phyloP scores from a whole-genome alignment of 2,888 invertebrate species.

The Xanthia icteritia region DNA sequence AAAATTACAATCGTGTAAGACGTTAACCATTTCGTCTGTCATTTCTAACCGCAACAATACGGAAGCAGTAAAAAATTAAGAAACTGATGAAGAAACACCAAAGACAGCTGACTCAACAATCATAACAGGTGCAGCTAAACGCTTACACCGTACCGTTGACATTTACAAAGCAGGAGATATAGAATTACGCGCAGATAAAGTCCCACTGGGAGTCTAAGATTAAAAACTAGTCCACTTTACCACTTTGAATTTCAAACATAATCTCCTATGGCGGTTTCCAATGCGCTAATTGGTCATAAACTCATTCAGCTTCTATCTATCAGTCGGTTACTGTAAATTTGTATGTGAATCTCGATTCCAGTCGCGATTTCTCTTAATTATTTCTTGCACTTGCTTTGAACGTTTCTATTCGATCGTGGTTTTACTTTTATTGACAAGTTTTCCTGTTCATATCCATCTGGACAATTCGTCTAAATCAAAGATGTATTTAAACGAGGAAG shows the following conservation, averaged over 20 bases:
- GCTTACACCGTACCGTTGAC: conserved; percentile 65
- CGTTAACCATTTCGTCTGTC: too few species aligned
- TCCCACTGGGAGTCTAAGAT: conserved; percentile 66
- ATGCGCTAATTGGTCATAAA: conserved; percentile 66
- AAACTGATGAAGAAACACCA: not conserved
- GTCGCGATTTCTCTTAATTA: conserved; percentile 53
- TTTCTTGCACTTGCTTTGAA: conserved; percentile 33
- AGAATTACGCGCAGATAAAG: conserved; percentile 65
- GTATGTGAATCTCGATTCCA: conserved; percentile 51
- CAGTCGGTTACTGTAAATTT: conserved; percentile 50
- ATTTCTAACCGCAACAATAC: not conserved
- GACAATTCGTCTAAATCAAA: not conserved
- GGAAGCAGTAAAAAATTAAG: not conserved
- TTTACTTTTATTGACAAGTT: conserved; percentile 18
- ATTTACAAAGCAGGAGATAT: conserved; percentile 69
- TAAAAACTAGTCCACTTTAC: conserved; percentile 75
- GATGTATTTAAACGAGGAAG: not conserved
- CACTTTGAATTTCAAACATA: conserved; percentile 60
- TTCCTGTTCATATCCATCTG: not conserved
- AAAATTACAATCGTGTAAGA: not conserved
- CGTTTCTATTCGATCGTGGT: conserved; percentile 27
- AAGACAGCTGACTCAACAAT: conserved; percentile 16
- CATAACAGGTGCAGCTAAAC: conserved; percentile 31
- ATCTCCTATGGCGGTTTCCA: conserved; percentile 62
- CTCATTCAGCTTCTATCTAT: conserved; percentile 55